Percentiles rank a stretch among this genome's conserved stretches.
phyloP scores from a whole-genome alignment of 2,113 vertebrate species.

The Corythaeola cristata region DNA sequence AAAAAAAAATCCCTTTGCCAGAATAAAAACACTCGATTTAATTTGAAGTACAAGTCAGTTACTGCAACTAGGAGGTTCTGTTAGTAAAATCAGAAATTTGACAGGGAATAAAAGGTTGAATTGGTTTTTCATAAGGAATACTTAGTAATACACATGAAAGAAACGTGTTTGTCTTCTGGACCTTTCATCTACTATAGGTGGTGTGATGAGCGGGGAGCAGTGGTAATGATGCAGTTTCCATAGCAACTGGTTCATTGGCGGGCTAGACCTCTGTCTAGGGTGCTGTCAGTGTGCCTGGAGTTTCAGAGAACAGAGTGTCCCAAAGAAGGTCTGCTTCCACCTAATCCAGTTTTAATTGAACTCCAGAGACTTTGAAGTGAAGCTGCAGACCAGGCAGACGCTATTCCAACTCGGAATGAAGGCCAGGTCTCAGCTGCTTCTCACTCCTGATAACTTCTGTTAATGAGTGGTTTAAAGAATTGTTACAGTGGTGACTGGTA shows the following conservation, averaged over 20 bases:
- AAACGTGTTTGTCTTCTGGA: conserved; percentile 25
- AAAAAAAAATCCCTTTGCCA: background rate
- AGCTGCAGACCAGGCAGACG: conserved; percentile 81
- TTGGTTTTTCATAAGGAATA: background rate
- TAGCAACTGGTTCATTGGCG: conserved; percentile 76
- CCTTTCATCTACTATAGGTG: conserved; percentile 58
- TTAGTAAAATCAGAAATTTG: background rate
- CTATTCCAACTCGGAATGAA: conserved; percentile 68
- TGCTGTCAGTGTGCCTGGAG: conserved; percentile 78
- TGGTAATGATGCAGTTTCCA: conserved; percentile 76
- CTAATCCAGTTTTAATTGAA: conserved; percentile 99
- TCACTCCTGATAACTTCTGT: conserved; percentile 55
- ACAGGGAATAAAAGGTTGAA: background rate
- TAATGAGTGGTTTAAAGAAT: conserved; percentile 80
- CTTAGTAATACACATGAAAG: background rate
- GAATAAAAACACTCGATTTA: background rate
- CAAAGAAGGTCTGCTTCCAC: conserved; percentile 76
- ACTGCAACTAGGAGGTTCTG: background rate
- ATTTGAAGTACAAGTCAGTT: background rate
- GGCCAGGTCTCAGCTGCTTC: conserved; percentile 78
- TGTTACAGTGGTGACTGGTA: background rate
- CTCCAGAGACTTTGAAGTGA: conserved; percentile 99
- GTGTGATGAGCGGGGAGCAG: conserved; percentile 56
- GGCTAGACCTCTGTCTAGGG: conserved; percentile 79
- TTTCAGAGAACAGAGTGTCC: conserved; percentile 73